Evolutionary conservation across 2,113 vertebrate genomes (phyloP).

Genomic region (Hippocampus mohnikei): DNA sequence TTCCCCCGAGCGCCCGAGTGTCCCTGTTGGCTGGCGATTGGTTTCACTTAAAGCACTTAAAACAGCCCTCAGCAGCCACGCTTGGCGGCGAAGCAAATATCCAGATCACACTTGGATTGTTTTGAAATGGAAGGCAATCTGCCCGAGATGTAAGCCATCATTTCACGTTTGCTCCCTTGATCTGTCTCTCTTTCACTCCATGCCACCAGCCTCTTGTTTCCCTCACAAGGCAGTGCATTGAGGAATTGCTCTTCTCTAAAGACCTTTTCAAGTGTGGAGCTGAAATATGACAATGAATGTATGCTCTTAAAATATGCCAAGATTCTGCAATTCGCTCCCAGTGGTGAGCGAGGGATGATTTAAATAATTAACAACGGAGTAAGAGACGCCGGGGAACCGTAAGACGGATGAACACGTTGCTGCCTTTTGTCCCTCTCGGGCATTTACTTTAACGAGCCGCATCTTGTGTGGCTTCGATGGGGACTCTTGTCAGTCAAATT

Average conservation of each 20-base stretch:
- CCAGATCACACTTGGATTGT: constrained; percentile 59
- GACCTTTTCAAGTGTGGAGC: not conserved
- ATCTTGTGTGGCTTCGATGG: not conserved
- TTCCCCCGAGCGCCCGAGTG: constrained; percentile 24
- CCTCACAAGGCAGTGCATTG: constrained; percentile 48
- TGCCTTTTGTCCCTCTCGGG: constrained; percentile 3
- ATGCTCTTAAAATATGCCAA: not conserved
- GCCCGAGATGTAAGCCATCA: constrained; percentile 55
- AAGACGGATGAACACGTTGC: constrained; percentile 8
- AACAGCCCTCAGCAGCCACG: constrained; percentile 38
- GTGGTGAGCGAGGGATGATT: not conserved
- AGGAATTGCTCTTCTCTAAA: constrained; percentile 42
- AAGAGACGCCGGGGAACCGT: not conserved
- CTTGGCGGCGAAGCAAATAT: constrained; percentile 58
- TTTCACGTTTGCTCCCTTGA: constrained; percentile 26
- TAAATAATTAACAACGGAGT: constrained; percentile 5
- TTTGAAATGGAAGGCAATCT: constrained; percentile 67
- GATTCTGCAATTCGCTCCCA: not conserved
- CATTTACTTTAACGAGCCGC: constrained; percentile 5
- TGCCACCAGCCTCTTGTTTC: constrained; percentile 46
- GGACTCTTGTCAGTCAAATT: not conserved
- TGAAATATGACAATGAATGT: not conserved
- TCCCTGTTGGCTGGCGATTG: constrained; percentile 45
- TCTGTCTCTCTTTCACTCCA: constrained; percentile 43
- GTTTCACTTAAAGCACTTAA: constrained; percentile 66